These are phyloP conservation scores for Platygyra sinensis DNA, from an alignment of 64 coral and sea anemone species.

Conservation along the genomic window DNA sequence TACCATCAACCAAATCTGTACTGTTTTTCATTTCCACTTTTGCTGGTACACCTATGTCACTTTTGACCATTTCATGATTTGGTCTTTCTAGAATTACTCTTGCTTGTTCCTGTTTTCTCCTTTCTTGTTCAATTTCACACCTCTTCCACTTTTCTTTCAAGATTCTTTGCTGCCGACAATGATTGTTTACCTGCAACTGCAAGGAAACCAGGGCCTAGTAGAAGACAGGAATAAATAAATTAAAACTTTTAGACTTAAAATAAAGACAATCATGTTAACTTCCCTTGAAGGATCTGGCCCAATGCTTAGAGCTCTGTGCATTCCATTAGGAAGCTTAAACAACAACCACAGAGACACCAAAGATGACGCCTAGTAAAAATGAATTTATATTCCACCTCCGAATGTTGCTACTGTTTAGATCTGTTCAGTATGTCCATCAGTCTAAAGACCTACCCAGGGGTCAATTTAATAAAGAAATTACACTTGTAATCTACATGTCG, in stretches of 20 bases:
- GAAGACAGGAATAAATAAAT: neutral
- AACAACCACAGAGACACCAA: too few species aligned
- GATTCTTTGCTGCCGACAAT: slow-evolving; percentile 84
- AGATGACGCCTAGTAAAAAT: too few species aligned
- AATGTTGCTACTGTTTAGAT: too few species aligned
- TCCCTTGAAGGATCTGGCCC: too few species aligned
- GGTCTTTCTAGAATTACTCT: neutral
- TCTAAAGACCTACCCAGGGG: too few species aligned
- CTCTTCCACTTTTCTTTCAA: slow-evolving; percentile 86
- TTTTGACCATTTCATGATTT: slow-evolving; percentile 50
- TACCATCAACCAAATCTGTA: slow-evolving; percentile 39
- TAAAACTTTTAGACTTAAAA: neutral
- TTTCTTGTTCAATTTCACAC: slow-evolving; percentile 60
- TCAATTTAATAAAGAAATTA: too few species aligned
- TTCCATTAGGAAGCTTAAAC: too few species aligned
- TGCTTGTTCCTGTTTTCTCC: slow-evolving; percentile 27
- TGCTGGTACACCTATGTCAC: neutral
- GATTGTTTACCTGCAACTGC: slow-evolving; percentile 82
- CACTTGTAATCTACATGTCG: too few species aligned
- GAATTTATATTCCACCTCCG: too few species aligned
- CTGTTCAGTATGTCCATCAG: too few species aligned
- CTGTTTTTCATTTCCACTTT: neutral
- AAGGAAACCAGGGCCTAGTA: slow-evolving; percentile 86
- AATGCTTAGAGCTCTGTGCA: too few species aligned
- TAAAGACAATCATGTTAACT: neutral